Percentiles rank a stretch among this genome's conserved stretches.
phyloP scores from a whole-genome alignment of 92 coral and sea anemone species.

The Epizoanthus stellaris region DNA sequence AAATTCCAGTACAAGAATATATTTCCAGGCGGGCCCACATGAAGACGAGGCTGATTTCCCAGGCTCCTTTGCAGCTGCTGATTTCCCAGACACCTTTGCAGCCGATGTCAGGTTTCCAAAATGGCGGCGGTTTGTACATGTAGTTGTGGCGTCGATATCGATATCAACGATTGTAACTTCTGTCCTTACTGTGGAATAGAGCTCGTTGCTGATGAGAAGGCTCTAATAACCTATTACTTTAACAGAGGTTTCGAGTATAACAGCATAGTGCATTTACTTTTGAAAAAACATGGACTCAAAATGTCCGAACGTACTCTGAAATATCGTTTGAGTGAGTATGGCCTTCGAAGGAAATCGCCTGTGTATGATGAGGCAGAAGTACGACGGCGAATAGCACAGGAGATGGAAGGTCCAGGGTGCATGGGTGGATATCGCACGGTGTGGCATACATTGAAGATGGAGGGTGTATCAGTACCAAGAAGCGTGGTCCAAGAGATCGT shows the following conservation, averaged over 20 bases:
- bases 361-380: conserved; percentile 48
- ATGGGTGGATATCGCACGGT: conserved; percentile 57
- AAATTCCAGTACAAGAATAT: no score
- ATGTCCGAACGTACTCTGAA: conserved; percentile 64
- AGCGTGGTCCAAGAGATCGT: conserved; percentile 39
- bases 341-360: conserved; percentile 52
- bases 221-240: conserved; percentile 54
- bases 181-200: conserved; percentile 56
- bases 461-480: conserved; percentile 52
- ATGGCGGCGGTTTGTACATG: conserved; percentile 28
- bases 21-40: no score
- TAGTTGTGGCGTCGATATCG: no score
- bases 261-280: conserved; percentile 60
- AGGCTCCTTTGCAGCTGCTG: no score
- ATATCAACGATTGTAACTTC: conserved; percentile 21
- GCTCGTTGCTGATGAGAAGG: conserved; percentile 36
- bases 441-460: conserved; percentile 57
- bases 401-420: conserved; percentile 50
- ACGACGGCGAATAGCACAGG: conserved; percentile 41
- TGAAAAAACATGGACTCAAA: conserved; percentile 59
- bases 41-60: no score
- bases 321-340: conserved; percentile 55
- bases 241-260: conserved; percentile 59
- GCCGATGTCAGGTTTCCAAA: neutral
- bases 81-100: no score